Conservation (phyloP, 2,888 invertebrate species). For the Gnatocerus cornutus region DNA sequence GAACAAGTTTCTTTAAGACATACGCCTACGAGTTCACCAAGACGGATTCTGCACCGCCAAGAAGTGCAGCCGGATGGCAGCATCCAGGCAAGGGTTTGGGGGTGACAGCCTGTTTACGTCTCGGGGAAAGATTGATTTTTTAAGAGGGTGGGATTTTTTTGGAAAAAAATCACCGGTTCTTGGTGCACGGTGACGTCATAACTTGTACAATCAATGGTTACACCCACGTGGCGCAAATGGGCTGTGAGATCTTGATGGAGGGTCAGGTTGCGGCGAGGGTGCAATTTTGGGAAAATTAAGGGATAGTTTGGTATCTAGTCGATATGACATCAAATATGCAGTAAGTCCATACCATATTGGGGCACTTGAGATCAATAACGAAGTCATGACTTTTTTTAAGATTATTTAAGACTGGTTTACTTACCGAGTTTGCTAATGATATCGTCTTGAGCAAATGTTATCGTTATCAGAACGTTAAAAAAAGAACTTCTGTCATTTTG, state of each 20-base stretch:
- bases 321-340: slow-evolving; percentile 6
- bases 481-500: neutral
- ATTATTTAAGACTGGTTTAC: too few relatives aligned
- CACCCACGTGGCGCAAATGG: slow-evolving; percentile 26
- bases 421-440: too few relatives aligned
- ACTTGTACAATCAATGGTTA: slow-evolving; percentile 7
- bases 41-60: slow-evolving; percentile 58
- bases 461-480: too few relatives aligned
- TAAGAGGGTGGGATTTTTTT: slow-evolving; percentile 3
- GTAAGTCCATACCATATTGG: slow-evolving; percentile 5
- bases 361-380: neutral
- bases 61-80: slow-evolving; percentile 67
- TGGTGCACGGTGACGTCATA: slow-evolving; percentile 18
- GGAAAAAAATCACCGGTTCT: neutral
- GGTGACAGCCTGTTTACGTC: slow-evolving; percentile 8
- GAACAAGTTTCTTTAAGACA: slow-evolving; percentile 77
- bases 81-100: slow-evolving; percentile 64
- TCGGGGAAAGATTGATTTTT: slow-evolving; percentile 1
- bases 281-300: neutral
- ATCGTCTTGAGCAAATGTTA: too few relatives aligned
- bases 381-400: neutral
- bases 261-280: neutral
- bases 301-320: neutral
- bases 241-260: slow-evolving; percentile 5
- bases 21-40: slow-evolving; percentile 70